Evolutionary conservation across 2,888 invertebrate species (phyloP), one percentile per base, ranked within the genome.

Genomic region (Acanthopleura granulata): DNA sequence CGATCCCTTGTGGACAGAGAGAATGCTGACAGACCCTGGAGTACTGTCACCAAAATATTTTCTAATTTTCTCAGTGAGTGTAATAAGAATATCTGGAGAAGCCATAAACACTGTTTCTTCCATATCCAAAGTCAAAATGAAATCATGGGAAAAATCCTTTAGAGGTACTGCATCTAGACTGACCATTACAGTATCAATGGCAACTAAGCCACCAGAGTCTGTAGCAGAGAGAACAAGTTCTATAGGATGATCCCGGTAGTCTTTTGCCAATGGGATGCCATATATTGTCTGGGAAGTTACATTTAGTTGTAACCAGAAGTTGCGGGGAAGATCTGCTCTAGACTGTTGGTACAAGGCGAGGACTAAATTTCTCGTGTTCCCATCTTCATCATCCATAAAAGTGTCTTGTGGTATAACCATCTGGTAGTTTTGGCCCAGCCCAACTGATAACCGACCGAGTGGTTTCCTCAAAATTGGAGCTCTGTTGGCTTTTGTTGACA

Each of bases 371-470:
- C 80, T 73, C 0, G 87, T 85, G 75, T 83, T 79, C 0, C 86
- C 87, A 76, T 87, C 87, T 72, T 85, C 85, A 0, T 72, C 73
- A 72, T 86, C 86, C 22, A 79, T 77, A 77, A 87, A 87, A 11
- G 85, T 83, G 49, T 82, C 81, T 0, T 72, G 62, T 0, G 85
- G 83, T 50, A 87, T 81, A 14, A 49, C 49, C 72, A 76, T 81
- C 74, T 83, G 76, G 62, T 84, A 85, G 75, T 81, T 82, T 1
- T 76, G 72, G 27, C 85, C 85, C n/a, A 82, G 76, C 14, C 57
- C 69, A n/a, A 81, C 80, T 0, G 79, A 50, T 16, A 84, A 72
- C 69, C 80, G 79, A 69, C 82, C 81, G 14, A 86, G 79, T 14
- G 83, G 81, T 61, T 80, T 80, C 22, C 80, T 76, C 30, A 84